These are phyloP conservation scores for Drosophila tanythrix DNA, from an alignment of 2,888 invertebrate genomes.

Conservation along the genomic window DNA sequence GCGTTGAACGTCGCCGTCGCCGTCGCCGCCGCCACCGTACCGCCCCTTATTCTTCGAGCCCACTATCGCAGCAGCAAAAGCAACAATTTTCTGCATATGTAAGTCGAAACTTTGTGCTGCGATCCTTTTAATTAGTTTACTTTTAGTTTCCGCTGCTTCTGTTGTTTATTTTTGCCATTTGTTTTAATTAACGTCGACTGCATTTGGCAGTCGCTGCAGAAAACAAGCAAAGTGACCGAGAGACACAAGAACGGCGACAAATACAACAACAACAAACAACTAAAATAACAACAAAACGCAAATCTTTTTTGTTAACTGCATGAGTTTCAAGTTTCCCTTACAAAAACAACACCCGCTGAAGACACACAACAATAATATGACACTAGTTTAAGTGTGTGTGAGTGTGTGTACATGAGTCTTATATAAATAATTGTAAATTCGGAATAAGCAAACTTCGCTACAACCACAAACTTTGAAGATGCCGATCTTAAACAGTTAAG, in stretches of 20 bases:
- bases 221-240: slow-evolving; percentile 28
- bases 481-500: neutral
- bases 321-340: slow-evolving; percentile 55
- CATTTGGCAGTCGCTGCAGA: slow-evolving; percentile 48
- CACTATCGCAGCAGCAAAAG: slow-evolving; percentile 34
- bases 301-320: slow-evolving; percentile 61
- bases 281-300: slow-evolving; percentile 49
- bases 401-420: neutral
- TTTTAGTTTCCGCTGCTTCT: slow-evolving; percentile 55
- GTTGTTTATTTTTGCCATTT: slow-evolving; percentile 72
- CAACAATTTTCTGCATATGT: slow-evolving; percentile 72
- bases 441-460: neutral
- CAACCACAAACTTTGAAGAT: neutral
- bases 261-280: neutral
- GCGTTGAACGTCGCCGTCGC: neutral
- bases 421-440: slow-evolving; percentile 10
- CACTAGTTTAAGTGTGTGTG: neutral
- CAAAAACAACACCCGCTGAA: slow-evolving; percentile 15
- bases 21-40: neutral
- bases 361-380: slow-evolving; percentile 5
- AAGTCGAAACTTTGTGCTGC: slow-evolving; percentile 63
- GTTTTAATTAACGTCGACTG: slow-evolving; percentile 69
- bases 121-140: slow-evolving; percentile 75
- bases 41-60: slow-evolving; percentile 5
- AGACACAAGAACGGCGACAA: slow-evolving; percentile 4